Conservation (phyloP, 2,888 invertebrate species). For the Melinaea marsaeus region DNA sequence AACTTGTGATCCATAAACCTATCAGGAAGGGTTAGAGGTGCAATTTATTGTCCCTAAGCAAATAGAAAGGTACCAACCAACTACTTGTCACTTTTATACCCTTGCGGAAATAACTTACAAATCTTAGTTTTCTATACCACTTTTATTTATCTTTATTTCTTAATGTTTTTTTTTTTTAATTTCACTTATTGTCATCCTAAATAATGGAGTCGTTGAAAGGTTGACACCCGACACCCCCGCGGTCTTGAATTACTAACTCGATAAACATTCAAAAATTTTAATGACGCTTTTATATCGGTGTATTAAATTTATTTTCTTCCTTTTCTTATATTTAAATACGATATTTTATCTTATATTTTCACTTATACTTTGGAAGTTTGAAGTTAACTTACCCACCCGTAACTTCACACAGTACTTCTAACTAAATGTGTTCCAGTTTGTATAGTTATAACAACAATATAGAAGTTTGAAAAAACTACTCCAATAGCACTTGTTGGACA, state of each 20-base stretch:
- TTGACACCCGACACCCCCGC: conserved; percentile 14
- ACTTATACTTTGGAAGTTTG: not conserved
- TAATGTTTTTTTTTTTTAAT: conserved; percentile 1
- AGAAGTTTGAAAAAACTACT: conserved; percentile 55
- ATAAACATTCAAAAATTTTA: conserved; percentile 2
- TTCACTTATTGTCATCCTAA: conserved; percentile 12
- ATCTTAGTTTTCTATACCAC: conserved; percentile 15
- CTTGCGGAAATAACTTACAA: conserved; percentile 54
- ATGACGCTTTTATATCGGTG: not conserved
- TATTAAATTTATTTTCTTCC: not conserved
- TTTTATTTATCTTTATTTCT: not conserved
- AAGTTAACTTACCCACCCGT: not conserved
- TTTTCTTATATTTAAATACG: not conserved
- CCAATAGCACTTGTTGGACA: conserved; percentile 63
- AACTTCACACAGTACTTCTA: not conserved
- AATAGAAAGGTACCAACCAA: conserved; percentile 52
- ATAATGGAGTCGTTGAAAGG: conserved; percentile 21
- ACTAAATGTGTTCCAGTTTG: conserved; percentile 16
- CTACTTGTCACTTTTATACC: conserved; percentile 36
- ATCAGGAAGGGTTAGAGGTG: conserved; percentile 54
- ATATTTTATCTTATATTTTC: not conserved
- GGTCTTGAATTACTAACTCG: conserved; percentile 5
- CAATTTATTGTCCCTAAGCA: conserved; percentile 62
- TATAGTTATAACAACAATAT: conserved; percentile 55
- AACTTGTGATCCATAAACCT: conserved; percentile 48